Base-by-base conservation (phyloP, 92 coral and sea anemone species). In the Pocillopora meandrina region DNA sequence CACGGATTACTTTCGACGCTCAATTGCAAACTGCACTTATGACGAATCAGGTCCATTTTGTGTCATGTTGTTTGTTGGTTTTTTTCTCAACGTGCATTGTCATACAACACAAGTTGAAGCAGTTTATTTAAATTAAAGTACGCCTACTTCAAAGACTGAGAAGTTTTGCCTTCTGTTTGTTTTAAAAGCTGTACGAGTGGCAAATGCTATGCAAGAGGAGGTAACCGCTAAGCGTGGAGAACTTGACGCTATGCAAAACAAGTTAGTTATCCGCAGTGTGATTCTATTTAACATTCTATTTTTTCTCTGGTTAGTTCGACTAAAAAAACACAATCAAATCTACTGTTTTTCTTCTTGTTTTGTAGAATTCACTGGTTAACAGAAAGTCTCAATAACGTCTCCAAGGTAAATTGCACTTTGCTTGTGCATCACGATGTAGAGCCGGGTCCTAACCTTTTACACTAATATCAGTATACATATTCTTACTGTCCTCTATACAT, bases 221-320 rank as follows among this genome's bases (percentile, higher is more conserved):
- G 94, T 96, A 10, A 96, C 98, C 5, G 94, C 90, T 36, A 96
- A 96, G 77, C 89, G 98, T 61, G 97, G 97, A 10, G 98, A 94
- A 76, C 82, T 94, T 65, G 98, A 96, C 71, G 74, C 93, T 12
- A 83, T 96, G 8, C 89, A 90, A 65, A 95, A 87, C 92, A 96
- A 91, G 98, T 94, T 89, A 62, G 93, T 60, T 15, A 49, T 23
- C 68, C 52, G 52, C 52, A 42, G 8, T 42, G 4, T 42, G 52
- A 42, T 42, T 42, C 8, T 7, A 42, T 42, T 2, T 42, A 42
- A 42, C 52, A 42, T 42, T 42, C 8, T 42, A 42, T 0, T 42
- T 42, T 42, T 42, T 42, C 52, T 62, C 66, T 62, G 66, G 13
- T 16, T 16, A n/a, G 68, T 64, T 3, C 23, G 10, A 19, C 9